A percentile compares a stretch with the other conserved stretches of the same genome.
These are phyloP conservation scores for Hemicordylus capensis DNA, from an alignment of 2,113 vertebrate species.

Conservation along the genomic window DNA sequence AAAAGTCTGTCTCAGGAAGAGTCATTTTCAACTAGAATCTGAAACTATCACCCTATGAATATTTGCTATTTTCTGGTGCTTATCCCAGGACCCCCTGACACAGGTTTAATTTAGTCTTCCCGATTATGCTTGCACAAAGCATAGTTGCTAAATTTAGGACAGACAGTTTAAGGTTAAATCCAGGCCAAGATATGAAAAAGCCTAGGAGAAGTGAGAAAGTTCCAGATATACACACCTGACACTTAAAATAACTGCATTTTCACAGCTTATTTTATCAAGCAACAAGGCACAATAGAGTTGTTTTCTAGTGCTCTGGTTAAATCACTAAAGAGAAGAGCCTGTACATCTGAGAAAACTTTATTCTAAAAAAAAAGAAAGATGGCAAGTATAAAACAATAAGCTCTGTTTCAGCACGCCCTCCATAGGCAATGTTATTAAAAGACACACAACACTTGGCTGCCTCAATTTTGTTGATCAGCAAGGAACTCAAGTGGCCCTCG, in stretches of 20 bases:
- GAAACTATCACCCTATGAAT: constrained; percentile 57
- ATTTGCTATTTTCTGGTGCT: constrained; percentile 51
- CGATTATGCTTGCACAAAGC: constrained; percentile 37
- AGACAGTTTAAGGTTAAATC: constrained; percentile 57
- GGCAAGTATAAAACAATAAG: not conserved
- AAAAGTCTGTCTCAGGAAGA: constrained; percentile 35
- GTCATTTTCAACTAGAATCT: constrained; percentile 22
- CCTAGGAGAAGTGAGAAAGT: not conserved
- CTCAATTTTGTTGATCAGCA: not conserved
- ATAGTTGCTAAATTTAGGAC: constrained; percentile 54
- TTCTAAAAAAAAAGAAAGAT: constrained; percentile 20
- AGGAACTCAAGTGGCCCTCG: too few relatives aligned
- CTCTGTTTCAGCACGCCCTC: not conserved
- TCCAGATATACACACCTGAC: not conserved
- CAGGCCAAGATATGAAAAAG: not conserved
- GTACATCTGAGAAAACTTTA: not conserved
- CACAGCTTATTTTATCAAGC: not conserved
- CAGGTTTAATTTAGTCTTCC: constrained; percentile 64
- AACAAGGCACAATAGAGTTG: not conserved
- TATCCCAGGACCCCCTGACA: constrained; percentile 61
- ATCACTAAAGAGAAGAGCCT: not conserved
- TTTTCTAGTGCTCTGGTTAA: not conserved
- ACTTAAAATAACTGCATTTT: not conserved
- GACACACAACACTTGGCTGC: not conserved
- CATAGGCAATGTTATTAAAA: not conserved